Evolutionary conservation across 2,888 invertebrate species (phyloP).

Genomic region (Plebejus anna): DNA sequence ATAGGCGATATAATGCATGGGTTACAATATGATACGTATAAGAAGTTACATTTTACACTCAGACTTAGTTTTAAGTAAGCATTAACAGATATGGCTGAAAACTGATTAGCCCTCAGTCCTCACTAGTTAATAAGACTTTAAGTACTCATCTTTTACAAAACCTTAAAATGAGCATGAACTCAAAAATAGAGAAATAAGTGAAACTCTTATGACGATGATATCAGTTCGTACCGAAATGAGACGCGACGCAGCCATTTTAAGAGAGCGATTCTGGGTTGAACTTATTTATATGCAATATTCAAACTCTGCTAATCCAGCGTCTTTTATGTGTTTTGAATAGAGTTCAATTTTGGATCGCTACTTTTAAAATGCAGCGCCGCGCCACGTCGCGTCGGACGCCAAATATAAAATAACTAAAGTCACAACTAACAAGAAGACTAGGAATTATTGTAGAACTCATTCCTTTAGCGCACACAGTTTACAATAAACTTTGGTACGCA

Average conservation of each 20-base stretch:
- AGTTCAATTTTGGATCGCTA: neutral
- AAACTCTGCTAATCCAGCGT: neutral
- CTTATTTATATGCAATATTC: neutral
- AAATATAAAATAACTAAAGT: neutral
- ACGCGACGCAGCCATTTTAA: neutral
- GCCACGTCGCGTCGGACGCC: neutral
- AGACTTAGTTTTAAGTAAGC: constrained; percentile 13
- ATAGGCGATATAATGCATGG: constrained; percentile 11
- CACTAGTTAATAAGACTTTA: neutral
- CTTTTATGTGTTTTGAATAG: neutral
- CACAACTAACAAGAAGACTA: neutral
- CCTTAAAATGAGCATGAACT: neutral
- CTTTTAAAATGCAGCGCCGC: neutral
- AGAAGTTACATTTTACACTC: constrained; percentile 9
- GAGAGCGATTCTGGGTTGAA: neutral
- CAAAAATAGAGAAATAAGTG: neutral
- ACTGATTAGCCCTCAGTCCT: neutral
- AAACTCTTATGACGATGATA: neutral
- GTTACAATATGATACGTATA: constrained; percentile 16
- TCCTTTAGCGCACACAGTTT: neutral
- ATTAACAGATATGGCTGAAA: constrained; percentile 5
- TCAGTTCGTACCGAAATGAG: neutral
- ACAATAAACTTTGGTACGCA: neutral
- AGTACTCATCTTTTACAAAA: neutral
- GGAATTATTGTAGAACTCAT: neutral